Percentiles rank a stretch among this genome's conserved stretches.
Evolutionary conservation across 2,113 vertebrate species (phyloP).

Genomic region (Microtus montanus): DNA sequence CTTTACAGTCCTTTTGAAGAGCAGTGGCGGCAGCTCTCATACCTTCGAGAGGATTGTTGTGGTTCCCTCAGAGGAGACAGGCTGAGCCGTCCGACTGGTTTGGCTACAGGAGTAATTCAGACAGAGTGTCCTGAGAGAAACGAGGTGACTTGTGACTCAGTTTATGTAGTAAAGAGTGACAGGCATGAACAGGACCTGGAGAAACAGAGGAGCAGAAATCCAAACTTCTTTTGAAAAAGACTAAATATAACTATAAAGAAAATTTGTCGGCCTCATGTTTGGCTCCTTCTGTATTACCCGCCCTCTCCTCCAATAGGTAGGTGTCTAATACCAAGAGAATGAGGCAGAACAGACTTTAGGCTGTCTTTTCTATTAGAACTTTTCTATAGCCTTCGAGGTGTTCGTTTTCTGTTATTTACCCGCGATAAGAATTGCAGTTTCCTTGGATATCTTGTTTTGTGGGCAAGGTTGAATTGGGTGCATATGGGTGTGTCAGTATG

Average conservation of each 20-base stretch:
- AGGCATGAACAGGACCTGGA: conserved; percentile 4
- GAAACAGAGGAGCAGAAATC: background rate
- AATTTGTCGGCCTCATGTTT: background rate
- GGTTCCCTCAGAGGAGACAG: background rate
- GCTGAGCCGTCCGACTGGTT: conserved; percentile 69
- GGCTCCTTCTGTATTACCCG: background rate
- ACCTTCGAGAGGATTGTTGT: background rate
- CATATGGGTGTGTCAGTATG: background rate
- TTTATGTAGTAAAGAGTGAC: background rate
- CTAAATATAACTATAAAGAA: background rate
- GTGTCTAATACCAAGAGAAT: background rate
- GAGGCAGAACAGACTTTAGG: background rate
- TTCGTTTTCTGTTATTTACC: background rate
- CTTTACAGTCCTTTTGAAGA: background rate
- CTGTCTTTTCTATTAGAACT: background rate
- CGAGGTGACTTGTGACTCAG: conserved; percentile 39
- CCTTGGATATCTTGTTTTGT: background rate
- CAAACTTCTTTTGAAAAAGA: background rate
- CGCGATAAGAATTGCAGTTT: conserved; percentile 9
- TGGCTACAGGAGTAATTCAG: conserved; percentile 54
- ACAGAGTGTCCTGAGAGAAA: conserved; percentile 14
- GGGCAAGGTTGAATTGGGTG: background rate
- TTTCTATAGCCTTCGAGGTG: background rate
- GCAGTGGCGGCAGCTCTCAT: background rate
- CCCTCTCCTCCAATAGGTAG: background rate